phyloP scores from a whole-genome alignment of 2,113 vertebrate genomes.

The Anoplopoma fimbria region DNA sequence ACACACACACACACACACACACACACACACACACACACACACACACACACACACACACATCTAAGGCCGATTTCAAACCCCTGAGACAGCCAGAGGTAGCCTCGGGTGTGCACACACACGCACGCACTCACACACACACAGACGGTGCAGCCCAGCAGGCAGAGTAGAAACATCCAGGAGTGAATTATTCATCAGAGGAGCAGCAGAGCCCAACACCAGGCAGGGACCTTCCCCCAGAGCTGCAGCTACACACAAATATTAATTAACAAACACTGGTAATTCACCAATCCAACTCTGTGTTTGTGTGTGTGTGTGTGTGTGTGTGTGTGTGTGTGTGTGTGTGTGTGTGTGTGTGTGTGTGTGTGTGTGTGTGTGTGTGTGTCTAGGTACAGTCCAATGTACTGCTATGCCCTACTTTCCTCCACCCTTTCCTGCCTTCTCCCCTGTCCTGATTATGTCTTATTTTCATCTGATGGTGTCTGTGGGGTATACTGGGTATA shows the following conservation, averaged over 20 bases:
- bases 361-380: background rate
- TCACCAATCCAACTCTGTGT: constrained; percentile 42
- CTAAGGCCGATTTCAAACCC: background rate
- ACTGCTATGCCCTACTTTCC: constrained; percentile 67
- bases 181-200: constrained; percentile 71
- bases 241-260: constrained; percentile 47
- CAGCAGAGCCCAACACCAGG: constrained; percentile 17
- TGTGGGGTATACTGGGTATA: constrained; percentile 35
- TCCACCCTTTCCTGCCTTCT: constrained; percentile 37
- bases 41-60: background rate
- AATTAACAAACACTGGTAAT: constrained; percentile 69
- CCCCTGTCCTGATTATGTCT: constrained; percentile 74
- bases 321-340: constrained; percentile 1
- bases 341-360: constrained; percentile 19
- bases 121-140: background rate
- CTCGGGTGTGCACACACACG: constrained; percentile 3
- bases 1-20: background rate
- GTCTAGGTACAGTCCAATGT: constrained; percentile 23
- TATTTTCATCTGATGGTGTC: constrained; percentile 61
- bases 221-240: constrained; percentile 45
- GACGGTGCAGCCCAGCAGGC: constrained; percentile 18
- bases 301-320: background rate
- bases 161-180: constrained; percentile 32
- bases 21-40: background rate
- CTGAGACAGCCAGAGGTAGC: constrained; percentile 40